Evolutionary conservation across 1,140 invertebrate genomes (phyloP), one percentile per base, ranked within the genome.

Genomic region (Magallana ariakensis): DNA sequence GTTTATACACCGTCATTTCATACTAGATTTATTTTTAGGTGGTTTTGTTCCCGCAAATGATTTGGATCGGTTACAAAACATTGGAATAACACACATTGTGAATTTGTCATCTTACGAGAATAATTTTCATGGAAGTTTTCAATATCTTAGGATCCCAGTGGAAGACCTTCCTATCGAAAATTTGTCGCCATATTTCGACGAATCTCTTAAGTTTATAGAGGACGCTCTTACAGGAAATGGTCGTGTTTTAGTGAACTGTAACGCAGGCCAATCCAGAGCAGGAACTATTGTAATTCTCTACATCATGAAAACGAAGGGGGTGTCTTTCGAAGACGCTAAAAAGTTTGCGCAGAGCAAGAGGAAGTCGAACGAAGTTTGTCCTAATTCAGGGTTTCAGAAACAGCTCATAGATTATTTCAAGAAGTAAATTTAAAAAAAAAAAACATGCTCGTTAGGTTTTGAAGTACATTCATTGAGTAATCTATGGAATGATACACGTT

Each of bases 51-150:
- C 82, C 9, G 22, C 82, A n/a, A 60, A 84, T 9, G 82, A 84
- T 33, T 60, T 60, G 58, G 82, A 84, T 9, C 16, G 82, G 58
- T 26, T 84, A 16, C 19, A 84, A n/a, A 60, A 33, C 22, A 55
- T 84, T n/a, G 82, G 82, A 19, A 84, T 84, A n/a, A 84, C 82
- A 26, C 82, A 84, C n/a, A 84, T 84, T 60, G 82, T 84, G 4
- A 84, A 84, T 56, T 60, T 84, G 33, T 84, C 82, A 11, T 84
- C 82, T 26, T 84, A 84, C 53, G 82, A 84, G 19, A 84, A 84
- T 60, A 60, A 84, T 46, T 84, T 84, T 58, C 56, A 57, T 84
- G 57, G 55, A 84, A 57, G 22, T 22, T 84, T 84, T 53, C 19
- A 54, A 19, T 84, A 84, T 13, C 56, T 58, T 9, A 54, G 82